Conservation (phyloP, 1,140 invertebrate genomes). For the Anagrus nilaparvatae region DNA sequence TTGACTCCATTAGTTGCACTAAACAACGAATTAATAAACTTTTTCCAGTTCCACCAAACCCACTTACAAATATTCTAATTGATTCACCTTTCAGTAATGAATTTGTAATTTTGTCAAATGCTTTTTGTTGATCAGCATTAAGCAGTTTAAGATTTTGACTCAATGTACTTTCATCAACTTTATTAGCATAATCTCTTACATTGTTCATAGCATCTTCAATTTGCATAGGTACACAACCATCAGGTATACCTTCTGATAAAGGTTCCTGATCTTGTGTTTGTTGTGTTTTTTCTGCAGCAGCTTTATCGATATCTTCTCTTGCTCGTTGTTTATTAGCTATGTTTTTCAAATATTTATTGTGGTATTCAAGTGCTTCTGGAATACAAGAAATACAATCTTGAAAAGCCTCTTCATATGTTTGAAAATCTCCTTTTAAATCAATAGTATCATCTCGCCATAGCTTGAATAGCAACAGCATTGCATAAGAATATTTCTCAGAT, state of each 20-base stretch:
- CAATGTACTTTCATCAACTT: slow-evolving; percentile 7
- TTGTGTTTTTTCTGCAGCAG: background rate
- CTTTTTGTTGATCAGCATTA: slow-evolving; percentile 17
- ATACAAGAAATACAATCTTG: background rate
- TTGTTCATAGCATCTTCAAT: slow-evolving; percentile 16
- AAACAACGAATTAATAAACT: slow-evolving; percentile 17
- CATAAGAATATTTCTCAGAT: slow-evolving; percentile 18
- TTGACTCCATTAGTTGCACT: no score
- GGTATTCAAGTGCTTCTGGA: slow-evolving; percentile 4
- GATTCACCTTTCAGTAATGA: slow-evolving; percentile 7
- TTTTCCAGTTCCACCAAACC: slow-evolving; percentile 20
- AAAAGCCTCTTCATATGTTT: slow-evolving; percentile 17
- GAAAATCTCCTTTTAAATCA: slow-evolving; percentile 13
- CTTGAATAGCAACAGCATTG: slow-evolving; percentile 18
- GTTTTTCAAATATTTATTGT: background rate
- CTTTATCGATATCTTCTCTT: slow-evolving; percentile 1
- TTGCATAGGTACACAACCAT: slow-evolving; percentile 14
- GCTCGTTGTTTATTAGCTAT: no score
- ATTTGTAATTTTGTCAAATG: slow-evolving; percentile 17
- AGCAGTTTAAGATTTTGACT: slow-evolving; percentile 14
- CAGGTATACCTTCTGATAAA: background rate
- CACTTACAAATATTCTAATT: slow-evolving; percentile 10
- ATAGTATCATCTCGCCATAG: slow-evolving; percentile 18
- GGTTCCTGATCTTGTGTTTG: background rate
- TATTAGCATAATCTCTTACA: slow-evolving; percentile 13